A percentile compares a stretch with the other conserved stretches of the same genome.
Evolutionary conservation across 2,888 invertebrate species (phyloP).

Genomic region (Incurvaria masculella): DNA sequence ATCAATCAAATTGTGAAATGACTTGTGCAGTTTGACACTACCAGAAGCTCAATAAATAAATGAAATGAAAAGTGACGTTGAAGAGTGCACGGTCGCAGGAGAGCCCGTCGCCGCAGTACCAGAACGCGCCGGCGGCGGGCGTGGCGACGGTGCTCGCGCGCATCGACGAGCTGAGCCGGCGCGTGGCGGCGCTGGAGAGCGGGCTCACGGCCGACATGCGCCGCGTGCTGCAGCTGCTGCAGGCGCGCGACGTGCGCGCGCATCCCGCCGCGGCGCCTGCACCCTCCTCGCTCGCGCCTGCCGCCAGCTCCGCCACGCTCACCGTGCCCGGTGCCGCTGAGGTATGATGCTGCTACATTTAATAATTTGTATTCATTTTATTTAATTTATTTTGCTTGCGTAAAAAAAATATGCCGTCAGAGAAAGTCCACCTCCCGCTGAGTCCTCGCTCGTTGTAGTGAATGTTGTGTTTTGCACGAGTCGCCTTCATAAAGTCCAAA

Average conservation of each 20-base stretch:
- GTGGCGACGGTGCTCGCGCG: conserved; percentile 59
- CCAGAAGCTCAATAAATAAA: no score
- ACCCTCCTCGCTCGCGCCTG: conserved; percentile 40
- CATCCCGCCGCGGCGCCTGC: conserved; percentile 26
- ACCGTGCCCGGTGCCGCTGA: conserved; percentile 43
- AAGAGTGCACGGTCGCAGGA: conserved; percentile 31
- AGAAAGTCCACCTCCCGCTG: no score
- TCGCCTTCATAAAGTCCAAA: no score
- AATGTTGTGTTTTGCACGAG: no score
- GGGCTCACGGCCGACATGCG: conserved; percentile 72
- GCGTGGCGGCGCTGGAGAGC: conserved; percentile 68
- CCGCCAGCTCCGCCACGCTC: conserved; percentile 40
- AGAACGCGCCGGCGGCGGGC: conserved; percentile 39
- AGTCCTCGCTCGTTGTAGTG: no score
- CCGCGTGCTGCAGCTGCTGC: conserved; percentile 65
- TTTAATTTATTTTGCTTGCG: no score
- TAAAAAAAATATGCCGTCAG: no score
- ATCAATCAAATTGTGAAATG: no score
- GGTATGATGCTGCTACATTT: conserved; percentile 19
- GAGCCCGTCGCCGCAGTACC: conserved; percentile 44
- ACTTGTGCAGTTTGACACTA: not conserved
- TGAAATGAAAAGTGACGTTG: not conserved
- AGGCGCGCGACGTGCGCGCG: conserved; percentile 39
- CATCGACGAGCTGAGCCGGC: conserved; percentile 66
- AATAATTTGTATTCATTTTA: no score